Evolutionary conservation across 2,113 vertebrate genomes (phyloP).

Genomic region (Rhodinocichla rosea): DNA sequence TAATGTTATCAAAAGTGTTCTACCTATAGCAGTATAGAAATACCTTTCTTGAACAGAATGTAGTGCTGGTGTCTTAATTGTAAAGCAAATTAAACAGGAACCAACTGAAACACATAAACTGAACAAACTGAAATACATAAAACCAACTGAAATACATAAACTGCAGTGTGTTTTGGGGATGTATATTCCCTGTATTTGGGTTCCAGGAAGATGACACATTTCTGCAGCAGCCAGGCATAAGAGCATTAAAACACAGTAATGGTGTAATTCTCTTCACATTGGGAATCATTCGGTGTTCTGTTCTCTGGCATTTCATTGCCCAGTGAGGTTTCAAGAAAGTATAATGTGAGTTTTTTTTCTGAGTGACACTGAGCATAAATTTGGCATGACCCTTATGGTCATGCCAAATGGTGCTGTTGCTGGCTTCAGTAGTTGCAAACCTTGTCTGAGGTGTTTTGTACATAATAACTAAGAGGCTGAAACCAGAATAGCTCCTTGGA

Average conservation of each 20-base stretch:
- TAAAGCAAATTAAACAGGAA: background rate
- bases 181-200: background rate
- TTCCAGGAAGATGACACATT: background rate
- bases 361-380: background rate
- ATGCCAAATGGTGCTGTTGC: background rate
- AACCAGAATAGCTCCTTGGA: background rate
- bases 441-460: background rate
- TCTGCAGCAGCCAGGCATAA: background rate
- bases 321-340: background rate
- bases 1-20: background rate
- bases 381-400: rapidly evolving
- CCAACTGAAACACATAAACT: background rate
- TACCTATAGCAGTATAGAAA: background rate
- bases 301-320: background rate
- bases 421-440: background rate
- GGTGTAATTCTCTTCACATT: background rate
- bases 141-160: background rate
- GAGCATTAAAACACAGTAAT: background rate
- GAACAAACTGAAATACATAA: background rate
- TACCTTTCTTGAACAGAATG: background rate
- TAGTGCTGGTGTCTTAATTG: background rate
- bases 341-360: background rate
- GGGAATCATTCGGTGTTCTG: background rate
- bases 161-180: background rate
- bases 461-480: background rate